Evolutionary conservation across 1,140 invertebrate genomes (phyloP).

Genomic region (Zeugodacus cucurbitae): DNA sequence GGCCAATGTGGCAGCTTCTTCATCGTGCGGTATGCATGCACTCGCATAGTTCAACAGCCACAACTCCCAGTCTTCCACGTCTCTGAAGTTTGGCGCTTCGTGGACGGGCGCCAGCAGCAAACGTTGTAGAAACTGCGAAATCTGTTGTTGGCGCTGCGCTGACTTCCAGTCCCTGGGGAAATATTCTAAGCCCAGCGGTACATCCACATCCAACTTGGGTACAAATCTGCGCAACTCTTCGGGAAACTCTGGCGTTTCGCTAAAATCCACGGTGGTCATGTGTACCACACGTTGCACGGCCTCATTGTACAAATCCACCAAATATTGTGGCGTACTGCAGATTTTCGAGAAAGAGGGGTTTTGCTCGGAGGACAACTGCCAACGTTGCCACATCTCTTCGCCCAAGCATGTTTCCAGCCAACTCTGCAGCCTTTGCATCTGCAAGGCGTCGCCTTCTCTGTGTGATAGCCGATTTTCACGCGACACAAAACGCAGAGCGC

Average conservation of each 20-base stretch:
- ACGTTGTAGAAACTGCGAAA: constrained; percentile 49
- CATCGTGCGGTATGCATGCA: constrained; percentile 43
- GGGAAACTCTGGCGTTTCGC: constrained; percentile 68
- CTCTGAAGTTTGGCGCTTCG: background rate
- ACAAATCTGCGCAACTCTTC: constrained; percentile 68
- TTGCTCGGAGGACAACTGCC: constrained; percentile 68
- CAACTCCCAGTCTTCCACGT: constrained; percentile 34
- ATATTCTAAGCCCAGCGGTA: constrained; percentile 69
- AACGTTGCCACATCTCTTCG: constrained; percentile 73
- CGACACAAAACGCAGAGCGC: constrained; percentile 51
- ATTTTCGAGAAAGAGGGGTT: constrained; percentile 66
- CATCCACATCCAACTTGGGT: constrained; percentile 49
- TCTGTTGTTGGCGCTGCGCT: background rate
- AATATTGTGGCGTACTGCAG: constrained; percentile 70
- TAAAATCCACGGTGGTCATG: constrained; percentile 71
- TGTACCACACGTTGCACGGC: constrained; percentile 72
- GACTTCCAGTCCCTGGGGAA: constrained; percentile 69
- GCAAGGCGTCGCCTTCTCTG: background rate
- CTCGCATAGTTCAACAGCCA: constrained; percentile 54
- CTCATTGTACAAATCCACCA: constrained; percentile 74
- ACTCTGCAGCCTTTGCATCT: constrained; percentile 47
- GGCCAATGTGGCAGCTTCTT: constrained; percentile 35
- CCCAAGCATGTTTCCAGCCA: constrained; percentile 58
- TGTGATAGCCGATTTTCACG: constrained; percentile 38
- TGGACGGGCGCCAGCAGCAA: constrained; percentile 50